These are phyloP conservation scores for rat (Rattus norvegicus) DNA, from an alignment of 2,113 vertebrate genomes.

Conservation along the genomic window GRCr8 NC_086030.1:35109501-35110000, in stretches of 20 bases:
- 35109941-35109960: too few relatives aligned
- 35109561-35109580: neutral
- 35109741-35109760: constrained; percentile 1
- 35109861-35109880: neutral
- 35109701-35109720: neutral
- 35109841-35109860: neutral
- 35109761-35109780: constrained; percentile 38
- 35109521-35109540: neutral
- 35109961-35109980: neutral
- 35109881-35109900: neutral
- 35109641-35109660: neutral
- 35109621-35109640: neutral
- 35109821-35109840: neutral
- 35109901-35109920: neutral
- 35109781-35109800: neutral
- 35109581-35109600: too few relatives aligned
- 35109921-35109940: rapidly evolving
- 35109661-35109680: neutral
- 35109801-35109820: neutral
- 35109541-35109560: neutral
- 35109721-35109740: neutral
- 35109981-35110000: neutral
- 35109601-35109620: neutral
- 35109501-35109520: neutral
- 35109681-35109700: neutral